Evolutionary conservation across 2,888 invertebrate species (phyloP), one percentile per base, ranked within the genome.

Genomic region (Gastracanthus pulcherrimus): DNA sequence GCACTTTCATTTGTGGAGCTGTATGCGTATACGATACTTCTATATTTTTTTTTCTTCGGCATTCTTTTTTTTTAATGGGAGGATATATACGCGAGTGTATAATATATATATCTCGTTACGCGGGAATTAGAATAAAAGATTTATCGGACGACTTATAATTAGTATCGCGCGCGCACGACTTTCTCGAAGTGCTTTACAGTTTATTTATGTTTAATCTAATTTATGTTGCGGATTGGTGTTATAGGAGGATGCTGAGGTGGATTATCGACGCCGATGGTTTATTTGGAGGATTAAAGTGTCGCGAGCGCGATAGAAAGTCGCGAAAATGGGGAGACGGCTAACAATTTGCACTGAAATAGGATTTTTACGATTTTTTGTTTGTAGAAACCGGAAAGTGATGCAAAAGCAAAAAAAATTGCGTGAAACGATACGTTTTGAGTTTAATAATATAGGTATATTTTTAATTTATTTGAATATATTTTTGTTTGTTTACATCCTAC

Each of bases 1-100:
- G 38, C 69, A 77, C 77, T 70, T 75, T 75, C 55, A 60, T 82
- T 76, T 38, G 69, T 66, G 58, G 77, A 51, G 34, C 48, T n/a
- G n/a, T n/a, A n/a, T n/a, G n/a, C n/a, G n/a, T n/a, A n/a, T n/a
- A n/a, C n/a, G n/a, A n/a, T n/a, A n/a, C n/a, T n/a, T n/a, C n/a
- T n/a, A n/a, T n/a, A n/a, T n/a, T n/a, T n/a, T n/a, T n/a, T n/a
- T n/a, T n/a, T n/a, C n/a, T n/a, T n/a, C n/a, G n/a, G n/a, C n/a
- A n/a, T n/a, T n/a, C n/a, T n/a, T n/a, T 7, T 72, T 58, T 75
- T 62, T 34, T 36, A 13, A n/a, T 9, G n/a, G 9, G n/a, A n/a
- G n/a, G n/a, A 13, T 38, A 36, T 41, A 7, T 11, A 3, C 5
- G 23, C 13, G 19, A 13, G 51, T 31, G 38, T 66, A n/a, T 36